Evolutionary conservation across 1,140 invertebrate species (phyloP), one percentile per base, ranked within the genome.

Genomic region (Conus ventricosus): DNA sequence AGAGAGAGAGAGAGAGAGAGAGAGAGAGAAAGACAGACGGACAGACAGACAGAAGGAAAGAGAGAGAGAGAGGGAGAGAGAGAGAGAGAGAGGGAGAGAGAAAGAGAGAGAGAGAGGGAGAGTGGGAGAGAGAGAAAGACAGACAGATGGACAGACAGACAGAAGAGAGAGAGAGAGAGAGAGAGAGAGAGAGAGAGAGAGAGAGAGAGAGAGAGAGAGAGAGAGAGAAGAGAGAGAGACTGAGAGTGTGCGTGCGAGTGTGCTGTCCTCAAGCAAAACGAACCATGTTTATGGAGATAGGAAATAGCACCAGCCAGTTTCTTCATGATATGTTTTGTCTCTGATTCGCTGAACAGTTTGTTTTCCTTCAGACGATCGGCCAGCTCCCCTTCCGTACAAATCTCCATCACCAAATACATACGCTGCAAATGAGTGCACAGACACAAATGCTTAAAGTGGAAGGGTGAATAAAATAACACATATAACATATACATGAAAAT

Each of bases 261-360:
- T 60, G 57, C 57, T 2, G 57, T 11, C n/a, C 7, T n/a, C 5
- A 17, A 51, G 27, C 13, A 81, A 25, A n/a, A 83, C 53, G 17
- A 92, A 96, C 96, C 96, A 92, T 95, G 93, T 95, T 96, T 96
- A 91, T 96, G 96, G 89, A 96, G 93, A 92, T 96, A 96, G 51
- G 93, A 92, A 60, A 96, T 95, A 89, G 96, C 96, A 92, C 94
- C 93, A 60, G 95, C 93, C 75, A 96, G 91, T 89, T 95, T 94
- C 85, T 91, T 91, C 89, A 96, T 95, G 54, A 96, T 93, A 60
- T 92, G 93, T 88, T 95, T 95, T 2, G 94, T 94, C 53, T 95
- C 95, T 23, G 91, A 88, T 92, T 96, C 96, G 25, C 93, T 92
- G 94, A 96, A 90, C 87, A 91, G 89, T 88, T 94, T 86, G 88